Conservation (phyloP, 1,140 invertebrate genomes). For the Penaeus japonicus region DNA sequence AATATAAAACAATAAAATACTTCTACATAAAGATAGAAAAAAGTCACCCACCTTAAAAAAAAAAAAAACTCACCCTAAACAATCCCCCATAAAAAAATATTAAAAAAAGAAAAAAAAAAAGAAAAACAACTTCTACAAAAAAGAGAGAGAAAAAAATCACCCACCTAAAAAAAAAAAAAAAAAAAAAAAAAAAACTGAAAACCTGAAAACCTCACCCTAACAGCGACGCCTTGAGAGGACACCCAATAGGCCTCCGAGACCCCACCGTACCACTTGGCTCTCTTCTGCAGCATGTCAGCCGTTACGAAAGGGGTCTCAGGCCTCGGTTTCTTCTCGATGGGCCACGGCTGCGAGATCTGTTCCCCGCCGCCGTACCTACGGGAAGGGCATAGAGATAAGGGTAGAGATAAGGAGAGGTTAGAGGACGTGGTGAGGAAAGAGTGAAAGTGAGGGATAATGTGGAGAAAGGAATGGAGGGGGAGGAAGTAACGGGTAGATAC, state of each 20-base stretch:
- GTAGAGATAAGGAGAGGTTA: not conserved
- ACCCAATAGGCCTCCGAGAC: constrained; percentile 81
- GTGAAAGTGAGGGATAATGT: too few species aligned
- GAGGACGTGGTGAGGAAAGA: not conserved
- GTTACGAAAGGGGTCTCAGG: constrained; percentile 58
- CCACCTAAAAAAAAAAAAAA: not conserved
- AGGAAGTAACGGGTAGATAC: too few species aligned
- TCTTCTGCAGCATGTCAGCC: constrained; percentile 61
- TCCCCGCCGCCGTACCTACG: constrained; percentile 65
- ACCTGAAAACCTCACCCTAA: constrained; percentile 66
- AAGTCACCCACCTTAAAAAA: too few species aligned
- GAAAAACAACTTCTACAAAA: too few species aligned
- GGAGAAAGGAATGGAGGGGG: too few species aligned
- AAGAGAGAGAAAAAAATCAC: too few species aligned
- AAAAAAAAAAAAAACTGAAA: not conserved
- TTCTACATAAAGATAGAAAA: too few species aligned
- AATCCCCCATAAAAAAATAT: too few species aligned
- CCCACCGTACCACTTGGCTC: constrained; percentile 65
- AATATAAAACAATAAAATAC: too few species aligned
- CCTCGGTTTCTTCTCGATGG: constrained; percentile 62
- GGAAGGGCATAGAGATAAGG: too few species aligned
- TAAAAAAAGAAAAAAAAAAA: too few species aligned
- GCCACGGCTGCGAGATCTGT: constrained; percentile 64
- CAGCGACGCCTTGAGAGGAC: constrained; percentile 73
- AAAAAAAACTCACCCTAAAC: too few species aligned